Percentiles rank a stretch among this genome's conserved stretches.
These are phyloP conservation scores for Drosophila watanabei DNA, from an alignment of 1,140 invertebrate species.

Conservation along the genomic window DNA sequence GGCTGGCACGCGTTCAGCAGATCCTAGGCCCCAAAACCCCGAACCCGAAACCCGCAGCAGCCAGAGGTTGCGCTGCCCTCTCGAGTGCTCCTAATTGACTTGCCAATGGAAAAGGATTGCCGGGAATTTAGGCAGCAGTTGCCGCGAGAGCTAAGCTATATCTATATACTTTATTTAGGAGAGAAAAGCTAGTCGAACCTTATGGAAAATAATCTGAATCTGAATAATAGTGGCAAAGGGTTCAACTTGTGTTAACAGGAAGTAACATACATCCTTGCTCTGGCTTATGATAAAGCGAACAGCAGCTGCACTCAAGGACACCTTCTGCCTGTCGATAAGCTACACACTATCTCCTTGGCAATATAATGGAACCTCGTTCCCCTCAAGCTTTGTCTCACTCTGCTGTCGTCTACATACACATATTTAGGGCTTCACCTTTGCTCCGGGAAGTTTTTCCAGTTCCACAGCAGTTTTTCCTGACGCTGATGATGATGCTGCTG, in stretches of 20 bases:
- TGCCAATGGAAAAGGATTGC: slow-evolving; percentile 46
- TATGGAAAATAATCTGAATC: not conserved
- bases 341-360: not conserved
- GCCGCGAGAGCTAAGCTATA: not conserved
- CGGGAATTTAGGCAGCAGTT: not conserved
- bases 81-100: slow-evolving; percentile 56
- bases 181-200: no score
- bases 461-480: slow-evolving; percentile 7
- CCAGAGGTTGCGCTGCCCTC: not conserved
- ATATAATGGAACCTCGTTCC: not conserved
- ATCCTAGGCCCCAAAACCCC: not conserved
- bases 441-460: slow-evolving; percentile 1
- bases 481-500: not conserved
- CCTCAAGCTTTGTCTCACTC: not conserved
- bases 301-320: not conserved
- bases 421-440: not conserved
- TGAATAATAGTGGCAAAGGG: not conserved
- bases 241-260: not conserved
- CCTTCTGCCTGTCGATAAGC: not conserved
- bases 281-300: not conserved
- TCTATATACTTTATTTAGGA: not conserved
- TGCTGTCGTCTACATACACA: no score
- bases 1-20: slow-evolving; percentile 64
- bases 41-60: no score
- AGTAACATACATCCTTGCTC: not conserved